A percentile compares a stretch with the other conserved stretches of the same genome.
Evolutionary conservation across 2,888 invertebrate species (phyloP).

Genomic region (Xanthorhoe spadicearia): DNA sequence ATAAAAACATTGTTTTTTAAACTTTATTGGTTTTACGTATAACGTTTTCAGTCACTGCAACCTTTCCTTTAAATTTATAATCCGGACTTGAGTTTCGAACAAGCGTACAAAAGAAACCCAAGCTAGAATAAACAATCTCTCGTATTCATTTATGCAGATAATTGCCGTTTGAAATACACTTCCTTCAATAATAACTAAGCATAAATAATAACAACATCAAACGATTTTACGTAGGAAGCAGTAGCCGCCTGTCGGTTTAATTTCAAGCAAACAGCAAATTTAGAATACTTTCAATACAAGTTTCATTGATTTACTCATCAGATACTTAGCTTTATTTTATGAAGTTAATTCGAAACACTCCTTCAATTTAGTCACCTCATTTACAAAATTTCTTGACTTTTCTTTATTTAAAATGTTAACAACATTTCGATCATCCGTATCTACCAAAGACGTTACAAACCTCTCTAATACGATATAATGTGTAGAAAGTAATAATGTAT

Average conservation of each 20-base stretch:
- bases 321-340: too few relatives aligned
- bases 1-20: background rate
- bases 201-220: slow-evolving; percentile 42
- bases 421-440: background rate
- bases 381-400: background rate
- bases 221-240: slow-evolving; percentile 25
- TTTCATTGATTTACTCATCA: too few relatives aligned
- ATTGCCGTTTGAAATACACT: slow-evolving; percentile 42
- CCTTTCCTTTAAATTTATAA: background rate
- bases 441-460: background rate
- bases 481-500: too few relatives aligned
- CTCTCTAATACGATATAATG: background rate
- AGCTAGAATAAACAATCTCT: slow-evolving; percentile 30
- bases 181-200: slow-evolving; percentile 37
- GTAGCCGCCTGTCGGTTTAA: slow-evolving; percentile 5
- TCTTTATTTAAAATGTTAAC: background rate
- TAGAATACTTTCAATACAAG: too few relatives aligned
- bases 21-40: too few relatives aligned
- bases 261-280: background rate
- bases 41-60: background rate
- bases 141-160: slow-evolving; percentile 26
- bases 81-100: slow-evolving; percentile 13
- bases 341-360: too few relatives aligned
- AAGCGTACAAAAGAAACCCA: slow-evolving; percentile 16
- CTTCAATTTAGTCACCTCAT: background rate